Evolutionary conservation across 2,797 vertebrate genomes (phyloP), one percentile per base, ranked within the genome.

Genomic region (Malurus splendens): DNA sequence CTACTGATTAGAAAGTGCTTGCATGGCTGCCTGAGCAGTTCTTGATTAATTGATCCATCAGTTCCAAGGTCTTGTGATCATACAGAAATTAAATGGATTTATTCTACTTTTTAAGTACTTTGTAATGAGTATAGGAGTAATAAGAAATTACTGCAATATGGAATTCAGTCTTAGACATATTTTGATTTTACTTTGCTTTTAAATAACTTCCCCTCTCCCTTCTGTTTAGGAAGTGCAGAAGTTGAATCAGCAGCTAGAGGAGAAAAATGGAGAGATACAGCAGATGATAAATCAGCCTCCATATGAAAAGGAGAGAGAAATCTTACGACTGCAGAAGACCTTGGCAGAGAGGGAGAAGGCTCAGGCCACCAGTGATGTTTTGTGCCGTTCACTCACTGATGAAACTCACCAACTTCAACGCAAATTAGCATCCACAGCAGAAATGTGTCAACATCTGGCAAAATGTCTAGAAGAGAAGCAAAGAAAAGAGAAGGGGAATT

Each of bases 361-460:
- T 4, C 97, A 97, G 93, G 98, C 98, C 14, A 98, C 98, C 83
- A 97, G 97, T 5, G 95, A 97, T 5, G 95, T 98, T 8, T 96
- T 99, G 42, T 99, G 98, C 93, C 97, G 96, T 18, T 99, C 98
- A 1, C 95, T 99, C 92, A 97, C 96, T 0, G 97, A 98, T 18
- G 98, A 99, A 96, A 97, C 97, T 3, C 97, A 98, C 25, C 97
- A 98, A 93, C 98, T 99, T 30, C 98, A 98, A 20, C 86, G 96
- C 41, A 98, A 98, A 32, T 96, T 99, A 3, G 97, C 97, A 0
- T 92, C 97, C 41, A 99, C 98, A 0, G 98, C 98, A 52, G 97
- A 97, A 94, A 98, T 99, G 97, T 99, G 99, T 88, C 98, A 99
- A 88, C 98, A 98, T 30, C 97, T 99, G 87, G 97, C 98, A 94